Conservation (phyloP, 2,888 invertebrate species). For the Sussaba pulchella region DNA sequence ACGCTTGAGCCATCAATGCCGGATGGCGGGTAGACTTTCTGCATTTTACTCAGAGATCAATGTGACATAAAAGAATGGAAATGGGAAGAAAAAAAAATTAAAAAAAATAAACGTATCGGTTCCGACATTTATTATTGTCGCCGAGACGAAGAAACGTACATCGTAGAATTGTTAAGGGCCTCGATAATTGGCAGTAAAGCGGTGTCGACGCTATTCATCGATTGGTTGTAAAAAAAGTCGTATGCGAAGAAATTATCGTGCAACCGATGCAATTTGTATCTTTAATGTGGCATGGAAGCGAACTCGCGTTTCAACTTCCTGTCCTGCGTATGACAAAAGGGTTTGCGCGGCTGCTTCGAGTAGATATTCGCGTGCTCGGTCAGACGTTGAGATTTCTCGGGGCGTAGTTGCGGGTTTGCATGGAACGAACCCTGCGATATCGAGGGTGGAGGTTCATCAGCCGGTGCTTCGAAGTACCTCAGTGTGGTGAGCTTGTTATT, state of each 20-base stretch:
- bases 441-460: too few species aligned
- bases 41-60: slow-evolving; percentile 2
- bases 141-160: neutral
- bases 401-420: too few species aligned
- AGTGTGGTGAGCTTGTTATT: slow-evolving; percentile 1
- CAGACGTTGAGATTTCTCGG: slow-evolving; percentile 21
- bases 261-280: slow-evolving; percentile 5
- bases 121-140: neutral
- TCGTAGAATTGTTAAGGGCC: neutral
- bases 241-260: neutral
- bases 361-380: slow-evolving; percentile 28
- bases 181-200: neutral
- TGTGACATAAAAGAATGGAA: too few species aligned
- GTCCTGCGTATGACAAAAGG: neutral
- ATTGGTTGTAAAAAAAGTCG: neutral
- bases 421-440: slow-evolving; percentile 69
- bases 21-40: neutral
- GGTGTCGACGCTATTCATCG: slow-evolving; percentile 1
- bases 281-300: neutral
- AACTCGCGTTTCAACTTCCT: neutral
- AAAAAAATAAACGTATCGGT: neutral
- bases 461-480: slow-evolving; percentile 21
- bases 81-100: neutral
- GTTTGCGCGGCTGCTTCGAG: neutral
- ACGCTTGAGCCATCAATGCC: slow-evolving; percentile 1